Base-by-base conservation (phyloP, 2,888 invertebrate species). In the Diachrysia chrysitis region DNA sequence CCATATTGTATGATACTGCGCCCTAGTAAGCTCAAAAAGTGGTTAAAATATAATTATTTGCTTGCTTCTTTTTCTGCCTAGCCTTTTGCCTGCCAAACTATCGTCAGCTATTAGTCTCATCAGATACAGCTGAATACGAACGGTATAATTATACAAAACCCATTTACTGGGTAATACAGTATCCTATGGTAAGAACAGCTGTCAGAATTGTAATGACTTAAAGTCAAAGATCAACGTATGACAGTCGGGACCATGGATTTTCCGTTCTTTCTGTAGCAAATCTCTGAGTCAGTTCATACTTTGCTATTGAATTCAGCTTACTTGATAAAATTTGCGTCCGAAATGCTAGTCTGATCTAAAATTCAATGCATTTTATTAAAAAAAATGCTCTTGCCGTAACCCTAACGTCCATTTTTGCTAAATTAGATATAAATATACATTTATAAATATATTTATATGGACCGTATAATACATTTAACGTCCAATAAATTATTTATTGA, bases 331-430 rank as follows among this genome's bases (percentile, higher is more conserved):
- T 23, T 16, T 1, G 23, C 29, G 25, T 69, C 59, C 65, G 65
- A 12, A 12, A 17, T 6, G 17, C 19, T 48, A 17, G 17, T 48
- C 10, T 69, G 58, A 37, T 63, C 51, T 66, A 23, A 16, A 62
- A 66, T 42, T 62, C 61, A 56, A 25, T 46, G 58, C 69, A 71
- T 69, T 63, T 71, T 74, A 73, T 58, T 53, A 53, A 66, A 65
- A 65, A 32, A 63, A 73, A 79, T 76, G 79, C 74, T 67, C 77
- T 81, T 76, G 83, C 88, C 83, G 84, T 84, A 77, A 74, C 71
- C 82, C 73, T 81, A 66, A 86, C 89, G 89, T 89, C 89, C 88
- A 89, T 89, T 89, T 85, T 88, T 82, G 85, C 69, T 76, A 76
- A 19, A 73, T 70, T 82, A 81, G 76, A 66, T 76, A 70, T 79